Evolutionary conservation across 2,797 vertebrate species (phyloP).

Genomic region (Galago senegalensis): DNA sequence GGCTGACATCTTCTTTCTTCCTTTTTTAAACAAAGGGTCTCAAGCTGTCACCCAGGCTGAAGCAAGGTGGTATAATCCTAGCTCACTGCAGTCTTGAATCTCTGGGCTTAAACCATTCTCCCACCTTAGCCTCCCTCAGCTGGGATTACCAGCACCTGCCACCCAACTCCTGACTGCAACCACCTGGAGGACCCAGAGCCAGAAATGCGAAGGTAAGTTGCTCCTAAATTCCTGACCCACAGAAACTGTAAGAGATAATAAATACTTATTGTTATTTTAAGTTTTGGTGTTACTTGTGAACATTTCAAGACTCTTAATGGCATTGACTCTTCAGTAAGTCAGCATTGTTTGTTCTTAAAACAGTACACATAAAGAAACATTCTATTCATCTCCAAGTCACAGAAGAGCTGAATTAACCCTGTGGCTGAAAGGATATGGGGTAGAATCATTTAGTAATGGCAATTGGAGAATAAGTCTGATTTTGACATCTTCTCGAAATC

Average conservation of each 20-base stretch:
- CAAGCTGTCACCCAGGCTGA: not conserved
- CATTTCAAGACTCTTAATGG: not conserved
- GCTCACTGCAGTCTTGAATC: too few relatives aligned
- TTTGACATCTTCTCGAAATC: conserved; percentile 67
- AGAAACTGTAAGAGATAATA: not conserved
- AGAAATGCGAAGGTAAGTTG: too few relatives aligned
- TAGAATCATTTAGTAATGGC: conserved; percentile 76
- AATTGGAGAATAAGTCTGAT: conserved; percentile 23
- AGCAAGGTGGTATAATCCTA: not conserved
- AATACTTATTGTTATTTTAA: not conserved
- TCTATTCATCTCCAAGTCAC: conserved; percentile 36
- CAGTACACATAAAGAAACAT: not conserved
- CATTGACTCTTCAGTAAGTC: not conserved
- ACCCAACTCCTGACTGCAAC: too few relatives aligned
- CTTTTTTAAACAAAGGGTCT: not conserved
- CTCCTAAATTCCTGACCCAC: too few relatives aligned
- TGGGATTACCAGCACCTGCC: too few relatives aligned
- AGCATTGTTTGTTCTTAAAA: not conserved
- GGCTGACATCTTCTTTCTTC: not conserved
- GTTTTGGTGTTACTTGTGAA: not conserved
- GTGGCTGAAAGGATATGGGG: conserved; percentile 37
- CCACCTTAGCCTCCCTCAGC: too few relatives aligned
- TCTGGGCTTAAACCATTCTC: too few relatives aligned
- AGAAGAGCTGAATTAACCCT: not conserved
- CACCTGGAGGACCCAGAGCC: too few relatives aligned